Conservation (phyloP, 2,113 vertebrate species). For the Macaca mulatta region DNA sequence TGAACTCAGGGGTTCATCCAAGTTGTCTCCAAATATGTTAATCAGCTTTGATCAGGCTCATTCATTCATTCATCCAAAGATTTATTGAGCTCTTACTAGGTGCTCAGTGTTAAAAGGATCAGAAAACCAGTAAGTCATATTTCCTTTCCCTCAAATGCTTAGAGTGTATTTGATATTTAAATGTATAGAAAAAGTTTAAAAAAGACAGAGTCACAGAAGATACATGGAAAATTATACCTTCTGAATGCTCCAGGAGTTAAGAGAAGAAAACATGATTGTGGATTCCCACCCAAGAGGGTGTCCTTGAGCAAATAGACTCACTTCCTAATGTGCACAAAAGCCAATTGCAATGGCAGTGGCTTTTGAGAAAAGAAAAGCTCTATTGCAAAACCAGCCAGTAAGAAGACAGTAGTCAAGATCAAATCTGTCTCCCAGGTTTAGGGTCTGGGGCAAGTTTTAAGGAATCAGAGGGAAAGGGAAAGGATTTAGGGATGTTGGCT, state of each 20-base stretch:
- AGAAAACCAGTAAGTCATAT: not conserved
- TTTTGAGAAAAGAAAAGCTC: not conserved
- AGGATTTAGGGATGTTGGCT: not conserved
- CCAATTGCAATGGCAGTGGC: not conserved
- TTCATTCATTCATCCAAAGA: not conserved
- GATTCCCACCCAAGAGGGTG: not conserved
- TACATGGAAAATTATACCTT: not conserved
- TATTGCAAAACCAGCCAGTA: not conserved
- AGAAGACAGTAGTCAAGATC: not conserved
- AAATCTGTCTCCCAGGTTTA: not conserved
- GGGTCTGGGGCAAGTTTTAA: not conserved
- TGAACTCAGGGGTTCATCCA: not conserved
- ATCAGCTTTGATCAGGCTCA: not conserved
- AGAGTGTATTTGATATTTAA: not conserved
- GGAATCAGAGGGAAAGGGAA: not conserved
- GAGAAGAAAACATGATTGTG: not conserved
- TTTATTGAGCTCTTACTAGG: not conserved
- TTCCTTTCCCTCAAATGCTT: not conserved
- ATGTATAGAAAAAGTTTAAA: not conserved
- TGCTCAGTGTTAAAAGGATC: not conserved
- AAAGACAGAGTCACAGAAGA: not conserved
- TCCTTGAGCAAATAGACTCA: not conserved
- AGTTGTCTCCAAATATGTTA: not conserved
- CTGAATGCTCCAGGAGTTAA: not conserved
- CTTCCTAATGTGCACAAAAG: not conserved